Percentiles rank a stretch among this genome's conserved stretches.
Conservation (phyloP, 2,113 vertebrate species). For the Nerophis ophidion region DNA sequence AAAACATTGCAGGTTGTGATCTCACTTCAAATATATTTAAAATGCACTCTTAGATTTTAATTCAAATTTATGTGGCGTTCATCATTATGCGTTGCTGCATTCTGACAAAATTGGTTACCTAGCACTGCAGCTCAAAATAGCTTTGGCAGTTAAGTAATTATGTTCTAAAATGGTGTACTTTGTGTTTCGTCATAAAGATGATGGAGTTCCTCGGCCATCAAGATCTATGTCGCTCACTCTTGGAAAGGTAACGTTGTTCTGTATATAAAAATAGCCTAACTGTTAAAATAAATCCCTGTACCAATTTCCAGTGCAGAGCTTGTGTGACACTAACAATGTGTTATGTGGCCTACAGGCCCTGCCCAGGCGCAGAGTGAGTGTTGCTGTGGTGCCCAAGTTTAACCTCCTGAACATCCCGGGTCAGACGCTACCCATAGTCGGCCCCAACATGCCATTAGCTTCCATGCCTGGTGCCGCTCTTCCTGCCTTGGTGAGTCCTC, state of each 20-base stretch:
- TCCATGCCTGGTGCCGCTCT: conserved; percentile 53
- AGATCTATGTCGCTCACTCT: conserved; percentile 91
- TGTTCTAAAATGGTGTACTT: neutral
- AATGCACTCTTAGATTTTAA: neutral
- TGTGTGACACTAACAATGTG: neutral
- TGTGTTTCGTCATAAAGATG: conserved; percentile 73
- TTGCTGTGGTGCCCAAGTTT: conserved; percentile 96
- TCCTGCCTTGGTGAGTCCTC: conserved; percentile 79
- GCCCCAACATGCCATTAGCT: conserved; percentile 64
- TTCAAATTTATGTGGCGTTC: no score
- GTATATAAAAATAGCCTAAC: neutral
- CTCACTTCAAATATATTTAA: neutral
- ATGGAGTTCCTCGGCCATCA: conserved; percentile 84
- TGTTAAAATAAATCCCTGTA: no score
- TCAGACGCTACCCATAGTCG: conserved; percentile 69
- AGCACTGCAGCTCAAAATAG: no score
- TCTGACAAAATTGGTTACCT: no score
- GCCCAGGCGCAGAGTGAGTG: conserved; percentile 93
- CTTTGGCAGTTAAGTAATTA: no score
- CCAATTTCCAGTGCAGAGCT: neutral
- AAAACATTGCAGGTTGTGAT: neutral
- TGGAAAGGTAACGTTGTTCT: conserved; percentile 82
- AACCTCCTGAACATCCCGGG: conserved; percentile 89
- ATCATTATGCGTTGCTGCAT: no score
- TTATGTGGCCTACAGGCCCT: conserved; percentile 73